Percentiles rank a stretch among this genome's conserved stretches.
These are phyloP conservation scores for Elephas maximus DNA, from an alignment of 2,113 vertebrate genomes.

Conservation along the genomic window DNA sequence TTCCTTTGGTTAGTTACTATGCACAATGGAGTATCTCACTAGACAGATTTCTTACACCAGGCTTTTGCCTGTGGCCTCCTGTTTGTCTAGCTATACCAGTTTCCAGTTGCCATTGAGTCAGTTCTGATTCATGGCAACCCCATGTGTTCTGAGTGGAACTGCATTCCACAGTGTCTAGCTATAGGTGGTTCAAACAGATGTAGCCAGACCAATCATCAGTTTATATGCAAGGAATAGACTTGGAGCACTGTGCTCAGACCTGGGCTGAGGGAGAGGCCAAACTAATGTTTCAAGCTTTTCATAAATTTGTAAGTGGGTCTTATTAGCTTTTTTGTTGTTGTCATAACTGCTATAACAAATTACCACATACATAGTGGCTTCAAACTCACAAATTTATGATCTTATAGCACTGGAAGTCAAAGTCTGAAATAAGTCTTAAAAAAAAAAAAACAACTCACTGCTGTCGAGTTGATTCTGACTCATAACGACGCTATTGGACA, in stretches of 20 bases:
- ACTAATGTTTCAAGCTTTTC: background rate
- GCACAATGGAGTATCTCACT: background rate
- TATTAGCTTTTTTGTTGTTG: background rate
- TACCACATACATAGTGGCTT: background rate
- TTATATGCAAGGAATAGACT: background rate
- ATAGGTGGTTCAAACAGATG: background rate
- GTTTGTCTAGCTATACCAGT: background rate
- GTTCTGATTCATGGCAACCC: too few relatives aligned
- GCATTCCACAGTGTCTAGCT: background rate
- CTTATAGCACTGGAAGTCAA: background rate
- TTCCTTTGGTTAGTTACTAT: background rate
- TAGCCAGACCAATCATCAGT: background rate
- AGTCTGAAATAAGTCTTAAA: background rate
- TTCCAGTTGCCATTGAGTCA: background rate
- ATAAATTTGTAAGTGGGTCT: background rate
- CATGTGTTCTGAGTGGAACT: background rate
- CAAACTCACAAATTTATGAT: background rate
- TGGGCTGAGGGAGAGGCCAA: background rate
- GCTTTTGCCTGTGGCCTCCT: fast-evolving
- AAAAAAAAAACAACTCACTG: too few relatives aligned
- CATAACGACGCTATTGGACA: too few relatives aligned
- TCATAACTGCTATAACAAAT: background rate
- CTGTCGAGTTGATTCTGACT: too few relatives aligned
- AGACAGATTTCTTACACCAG: background rate
- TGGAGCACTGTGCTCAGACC: background rate